Evolutionary conservation across 2,888 invertebrate species (phyloP).

Genomic region (Plebejus argus): DNA sequence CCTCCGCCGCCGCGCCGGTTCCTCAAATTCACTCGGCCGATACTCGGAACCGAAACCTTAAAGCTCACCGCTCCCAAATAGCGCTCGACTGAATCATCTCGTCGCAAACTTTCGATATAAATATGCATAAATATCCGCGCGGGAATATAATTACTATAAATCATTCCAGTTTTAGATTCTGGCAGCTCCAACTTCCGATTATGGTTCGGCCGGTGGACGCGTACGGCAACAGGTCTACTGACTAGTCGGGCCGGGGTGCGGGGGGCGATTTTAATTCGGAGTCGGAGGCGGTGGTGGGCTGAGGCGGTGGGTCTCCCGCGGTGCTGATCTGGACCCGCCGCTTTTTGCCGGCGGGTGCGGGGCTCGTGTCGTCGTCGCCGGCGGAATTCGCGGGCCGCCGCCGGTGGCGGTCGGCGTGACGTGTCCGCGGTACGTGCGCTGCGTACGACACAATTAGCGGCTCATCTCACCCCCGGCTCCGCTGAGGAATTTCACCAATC

Average conservation of each 20-base stretch:
- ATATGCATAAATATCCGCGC: conserved; percentile 32
- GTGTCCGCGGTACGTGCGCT: conserved; percentile 76
- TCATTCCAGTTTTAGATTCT: conserved; percentile 29
- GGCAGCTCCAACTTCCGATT: neutral
- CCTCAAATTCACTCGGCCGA: conserved; percentile 63
- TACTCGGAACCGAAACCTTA: conserved; percentile 71
- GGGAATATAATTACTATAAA: conserved; percentile 30
- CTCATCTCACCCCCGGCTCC: conserved; percentile 60
- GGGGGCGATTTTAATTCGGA: conserved; percentile 33
- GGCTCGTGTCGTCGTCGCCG: conserved; percentile 80
- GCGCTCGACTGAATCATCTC: conserved; percentile 26
- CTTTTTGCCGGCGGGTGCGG: conserved; percentile 74
- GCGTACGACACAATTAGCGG: conserved; percentile 76
- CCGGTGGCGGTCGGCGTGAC: conserved; percentile 80
- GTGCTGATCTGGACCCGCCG: conserved; percentile 63
- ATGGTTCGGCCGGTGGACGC: conserved; percentile 18
- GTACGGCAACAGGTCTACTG: conserved; percentile 26
- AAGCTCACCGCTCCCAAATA: conserved; percentile 48
- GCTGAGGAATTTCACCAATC: conserved; percentile 38
- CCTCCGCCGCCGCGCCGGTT: conserved; percentile 60
- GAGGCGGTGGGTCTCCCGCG: conserved; percentile 60
- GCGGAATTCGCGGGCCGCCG: conserved; percentile 79
- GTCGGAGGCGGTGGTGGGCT: conserved; percentile 32
- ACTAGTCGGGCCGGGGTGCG: conserved; percentile 15
- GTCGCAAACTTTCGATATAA: conserved; percentile 15